A percentile compares a stretch with the other conserved stretches of the same genome.
phyloP scores from a whole-genome alignment of 2,797 vertebrate species.

The Acanthurus leucopareius region DNA sequence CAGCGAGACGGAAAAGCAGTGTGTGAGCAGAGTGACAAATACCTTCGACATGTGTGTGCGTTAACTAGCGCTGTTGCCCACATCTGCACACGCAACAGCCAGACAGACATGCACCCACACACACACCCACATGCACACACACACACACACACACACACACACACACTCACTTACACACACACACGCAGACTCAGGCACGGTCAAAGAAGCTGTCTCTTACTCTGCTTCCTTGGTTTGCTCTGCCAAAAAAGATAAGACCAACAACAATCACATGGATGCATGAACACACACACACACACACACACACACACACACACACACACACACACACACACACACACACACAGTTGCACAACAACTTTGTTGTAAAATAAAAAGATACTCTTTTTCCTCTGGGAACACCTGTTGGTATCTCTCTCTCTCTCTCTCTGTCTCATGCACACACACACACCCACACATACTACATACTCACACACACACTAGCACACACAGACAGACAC shows the following conservation, averaged over 20 bases:
- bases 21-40: conserved; percentile 87
- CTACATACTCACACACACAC: not conserved
- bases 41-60: conserved; percentile 77
- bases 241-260: conserved; percentile 31
- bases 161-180: not conserved
- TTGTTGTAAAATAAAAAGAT: conserved; percentile 50
- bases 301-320: not conserved
- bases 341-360: conserved; percentile 35
- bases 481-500: conserved; percentile 15
- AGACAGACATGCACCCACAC: no score
- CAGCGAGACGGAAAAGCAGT: conserved; percentile 80
- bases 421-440: no score
- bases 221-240: conserved; percentile 13
- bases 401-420: conserved; percentile 67
- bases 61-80: conserved; percentile 47
- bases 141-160: no score
- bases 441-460: not conserved
- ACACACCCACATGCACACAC: no score
- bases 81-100: conserved; percentile 26
- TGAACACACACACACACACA: not conserved
- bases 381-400: conserved; percentile 27
- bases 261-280: conserved; percentile 4
- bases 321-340: not conserved
- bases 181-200: conserved; percentile 7
- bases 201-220: conserved; percentile 10